Conservation (phyloP, 1,140 invertebrate species). For the Leucophenga varia region DNA sequence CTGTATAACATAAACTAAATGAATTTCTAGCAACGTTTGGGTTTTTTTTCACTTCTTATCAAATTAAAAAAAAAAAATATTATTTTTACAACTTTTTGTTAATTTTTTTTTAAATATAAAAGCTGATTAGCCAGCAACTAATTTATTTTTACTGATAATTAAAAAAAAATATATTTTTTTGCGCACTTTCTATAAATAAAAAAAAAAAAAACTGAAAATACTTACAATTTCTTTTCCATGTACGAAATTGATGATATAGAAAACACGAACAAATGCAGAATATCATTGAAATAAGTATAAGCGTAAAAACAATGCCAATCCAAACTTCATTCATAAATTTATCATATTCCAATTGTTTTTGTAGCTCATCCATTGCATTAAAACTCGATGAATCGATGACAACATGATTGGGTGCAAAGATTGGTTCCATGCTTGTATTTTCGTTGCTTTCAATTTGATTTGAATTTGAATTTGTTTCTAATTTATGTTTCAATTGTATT, state of each 20-base stretch:
- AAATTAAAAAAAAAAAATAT: too few relatives aligned
- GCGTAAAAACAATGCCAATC: constrained; percentile 51
- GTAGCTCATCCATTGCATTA: constrained; percentile 34
- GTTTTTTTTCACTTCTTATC: too few relatives aligned
- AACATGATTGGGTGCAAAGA: constrained; percentile 35
- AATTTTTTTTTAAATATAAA: too few relatives aligned
- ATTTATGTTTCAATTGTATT: constrained; percentile 36
- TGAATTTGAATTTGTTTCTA: constrained; percentile 12
- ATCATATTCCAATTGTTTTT: constrained; percentile 51
- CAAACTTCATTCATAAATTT: constrained; percentile 56
- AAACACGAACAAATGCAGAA: constrained; percentile 55
- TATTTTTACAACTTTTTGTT: too few relatives aligned
- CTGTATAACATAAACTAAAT: too few relatives aligned
- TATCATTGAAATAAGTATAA: constrained; percentile 52
- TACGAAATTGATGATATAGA: constrained; percentile 52
- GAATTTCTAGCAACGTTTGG: too few relatives aligned
- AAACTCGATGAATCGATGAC: constrained; percentile 40
- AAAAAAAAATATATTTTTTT: not conserved
- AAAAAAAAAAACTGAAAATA: constrained; percentile 16
- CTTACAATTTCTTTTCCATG: constrained; percentile 56
- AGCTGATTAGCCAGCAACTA: too few relatives aligned
- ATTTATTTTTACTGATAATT: too few relatives aligned
- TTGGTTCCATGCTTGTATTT: constrained; percentile 30
- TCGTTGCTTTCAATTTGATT: constrained; percentile 16
- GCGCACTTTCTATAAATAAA: not conserved